Evolutionary conservation across 2,888 invertebrate species (phyloP), one percentile per base, ranked within the genome.

Genomic region (Drosophila macrothrix): DNA sequence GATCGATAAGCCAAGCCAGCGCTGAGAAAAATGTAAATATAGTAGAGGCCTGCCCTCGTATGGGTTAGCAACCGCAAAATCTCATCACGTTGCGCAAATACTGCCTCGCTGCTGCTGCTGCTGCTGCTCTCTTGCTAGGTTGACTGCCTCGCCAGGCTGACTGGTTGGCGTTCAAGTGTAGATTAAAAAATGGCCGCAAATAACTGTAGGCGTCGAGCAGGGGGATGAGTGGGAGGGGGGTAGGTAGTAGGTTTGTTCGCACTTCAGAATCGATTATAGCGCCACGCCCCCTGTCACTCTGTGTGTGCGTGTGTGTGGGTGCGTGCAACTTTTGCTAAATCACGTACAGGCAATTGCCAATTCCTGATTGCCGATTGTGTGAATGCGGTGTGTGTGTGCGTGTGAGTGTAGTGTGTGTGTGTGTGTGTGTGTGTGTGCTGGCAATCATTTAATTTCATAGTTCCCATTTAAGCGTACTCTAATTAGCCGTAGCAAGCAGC

Each of bases 61-160:
- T 72, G 59, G 70, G 69, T 76, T 73, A 67, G 77, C 70, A 83
- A 88, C 90, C 89, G 80, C 86, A 87, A 90, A 90, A 87, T 87
- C 90, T 87, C 90, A 90, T 87, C 86, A 87, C 86, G 90, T 86
- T 86, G 90, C 73, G 86, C 89, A 86, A 86, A 86, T 90, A 86
- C 82, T 72, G 88, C 75, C 75, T 83, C 88, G 74, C 25, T 82
- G 90, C 74, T 81, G 73, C 82, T 80, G 90, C 74, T 81, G 73
- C 22, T 25, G 46, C 46, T 46, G 46, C 22, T 46, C 46, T 46
- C 16, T 25, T 22, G 46, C 46, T 46, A 46, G 46, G 46, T 7
- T 46, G 46, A 22, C 46, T 46, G 46, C 46, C 16, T 46, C 25
- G 16, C 46, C 25, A 25, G 46, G 46, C 46, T 46, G 46, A 16